phyloP scores from a whole-genome alignment of 2,888 invertebrate species.

The Agonopterix heracliana region DNA sequence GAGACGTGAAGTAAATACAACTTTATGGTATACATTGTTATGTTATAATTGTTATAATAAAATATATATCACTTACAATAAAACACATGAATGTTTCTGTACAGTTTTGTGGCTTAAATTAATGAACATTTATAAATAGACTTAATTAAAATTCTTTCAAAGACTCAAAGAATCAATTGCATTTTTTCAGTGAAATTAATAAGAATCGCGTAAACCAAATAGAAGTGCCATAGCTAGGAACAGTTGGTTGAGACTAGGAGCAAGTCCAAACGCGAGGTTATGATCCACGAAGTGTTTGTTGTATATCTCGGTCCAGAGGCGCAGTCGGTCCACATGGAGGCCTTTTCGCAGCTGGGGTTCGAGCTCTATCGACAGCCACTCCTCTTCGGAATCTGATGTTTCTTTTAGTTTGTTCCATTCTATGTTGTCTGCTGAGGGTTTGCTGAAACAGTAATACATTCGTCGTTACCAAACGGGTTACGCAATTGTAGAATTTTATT shows the following conservation, averaged over 20 bases:
- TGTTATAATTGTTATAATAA: no score
- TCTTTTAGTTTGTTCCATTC: conserved; percentile 33
- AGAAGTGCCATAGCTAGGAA: not conserved
- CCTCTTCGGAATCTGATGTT: conserved; percentile 28
- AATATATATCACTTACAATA: no score
- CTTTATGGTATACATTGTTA: no score
- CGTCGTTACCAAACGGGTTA: not conserved
- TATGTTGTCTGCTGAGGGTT: conserved; percentile 29
- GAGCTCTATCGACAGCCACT: conserved; percentile 38
- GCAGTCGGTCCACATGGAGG: conserved; percentile 37
- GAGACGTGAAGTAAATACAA: no score
- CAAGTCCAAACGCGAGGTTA: conserved; percentile 14
- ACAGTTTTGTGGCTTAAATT: no score
- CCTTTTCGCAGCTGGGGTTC: conserved; percentile 24
- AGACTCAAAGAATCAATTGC: no score
- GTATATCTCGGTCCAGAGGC: conserved; percentile 50
- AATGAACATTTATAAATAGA: no score
- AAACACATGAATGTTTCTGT: no score
- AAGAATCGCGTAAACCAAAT: no score
- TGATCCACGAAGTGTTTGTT: conserved; percentile 43
- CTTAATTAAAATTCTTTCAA: no score
- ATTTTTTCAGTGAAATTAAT: no score
- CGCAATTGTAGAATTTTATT: not conserved
- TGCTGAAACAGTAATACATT: conserved; percentile 27
- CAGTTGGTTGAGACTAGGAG: not conserved